Evolutionary conservation across 1,140 invertebrate species (phyloP).

Genomic region (Pissodes strobi): DNA sequence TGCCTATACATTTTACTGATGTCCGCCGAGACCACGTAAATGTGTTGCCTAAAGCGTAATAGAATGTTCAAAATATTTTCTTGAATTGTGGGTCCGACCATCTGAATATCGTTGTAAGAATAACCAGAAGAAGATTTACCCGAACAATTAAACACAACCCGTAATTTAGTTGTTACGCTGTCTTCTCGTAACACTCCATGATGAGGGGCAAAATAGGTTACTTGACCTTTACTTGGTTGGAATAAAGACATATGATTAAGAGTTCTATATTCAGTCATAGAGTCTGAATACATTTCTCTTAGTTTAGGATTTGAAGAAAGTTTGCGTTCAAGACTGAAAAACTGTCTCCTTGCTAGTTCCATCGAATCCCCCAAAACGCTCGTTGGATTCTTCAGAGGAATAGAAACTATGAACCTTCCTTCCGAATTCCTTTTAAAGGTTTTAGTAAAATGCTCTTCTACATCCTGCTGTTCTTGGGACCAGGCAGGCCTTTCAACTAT

Average conservation of each 20-base stretch:
- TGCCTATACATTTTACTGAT: constrained; percentile 55
- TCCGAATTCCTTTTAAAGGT: constrained; percentile 15
- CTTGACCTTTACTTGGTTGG: too few relatives aligned
- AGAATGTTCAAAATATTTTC: constrained; percentile 48
- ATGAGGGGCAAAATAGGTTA: background rate
- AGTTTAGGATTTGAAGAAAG: constrained; percentile 26
- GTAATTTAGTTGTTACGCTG: too few relatives aligned
- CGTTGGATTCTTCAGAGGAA: constrained; percentile 30
- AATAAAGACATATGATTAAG: constrained; percentile 31
- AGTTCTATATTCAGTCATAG: constrained; percentile 27
- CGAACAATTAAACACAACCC: constrained; percentile 49
- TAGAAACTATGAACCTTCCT: constrained; percentile 30
- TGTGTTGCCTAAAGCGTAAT: constrained; percentile 53
- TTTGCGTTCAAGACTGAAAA: constrained; percentile 23
- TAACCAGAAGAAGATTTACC: constrained; percentile 37
- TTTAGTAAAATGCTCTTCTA: constrained; percentile 36
- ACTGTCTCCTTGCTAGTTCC: constrained; percentile 11
- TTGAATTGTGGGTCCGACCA: constrained; percentile 48
- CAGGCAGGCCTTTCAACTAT: background rate
- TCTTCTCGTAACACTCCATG: background rate
- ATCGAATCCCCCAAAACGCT: constrained; percentile 27
- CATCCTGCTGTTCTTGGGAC: constrained; percentile 22
- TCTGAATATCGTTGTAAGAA: constrained; percentile 47
- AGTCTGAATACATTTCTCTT: constrained; percentile 15
- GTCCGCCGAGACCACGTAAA: constrained; percentile 54